Evolutionary conservation across 2,113 vertebrate species (phyloP), one percentile per base, ranked within the genome.

Genomic region (Emydura subglobosa): DNA sequence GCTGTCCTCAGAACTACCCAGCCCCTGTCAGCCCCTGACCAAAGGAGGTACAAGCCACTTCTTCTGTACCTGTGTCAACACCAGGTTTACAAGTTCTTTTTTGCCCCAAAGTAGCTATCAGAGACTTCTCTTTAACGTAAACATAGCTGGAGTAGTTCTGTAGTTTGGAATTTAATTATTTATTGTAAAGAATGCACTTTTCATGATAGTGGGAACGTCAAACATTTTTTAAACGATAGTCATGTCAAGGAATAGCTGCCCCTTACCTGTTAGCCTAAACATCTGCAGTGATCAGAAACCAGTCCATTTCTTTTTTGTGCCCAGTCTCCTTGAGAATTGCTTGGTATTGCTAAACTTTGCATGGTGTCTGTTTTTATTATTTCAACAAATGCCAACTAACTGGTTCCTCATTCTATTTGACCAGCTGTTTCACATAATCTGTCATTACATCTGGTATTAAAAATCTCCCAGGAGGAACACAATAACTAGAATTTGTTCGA

Each of bases 361-460:
- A 94, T 96, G 96, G 96, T 97, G 97, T 55, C 83, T 97, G 85
- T 74, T 53, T 95, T 96, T 94, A 95, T 97, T 97, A 97, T 96
- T 97, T 95, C 96, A 96, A 96, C 94, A 91, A 91, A 93, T 94
- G 95, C 95, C 97, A 98, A 82, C 85, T 95, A 95, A 94, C 81
- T 76, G 89, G 95, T 92, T 97, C 85, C 91, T 98, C 96, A 81
- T 97, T 97, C 97, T 97, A 91, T 93, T 74, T 92, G 94, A 95
- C 96, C 97, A 98, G 96, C 96, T 97, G 97, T 93, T 97, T 95
- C 94, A 68, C 92, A 97, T 97, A 95, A 97, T 95, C 94, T 95
- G 94, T 34, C 93, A 96, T 95, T 97, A 94, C 93, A 96, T 94
- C 81, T 97, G 97, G 96, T 94, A 95, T 87, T 86, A 83, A 92